phyloP scores from a whole-genome alignment of 2,888 invertebrate species.

The Antheraea assamensis region DNA sequence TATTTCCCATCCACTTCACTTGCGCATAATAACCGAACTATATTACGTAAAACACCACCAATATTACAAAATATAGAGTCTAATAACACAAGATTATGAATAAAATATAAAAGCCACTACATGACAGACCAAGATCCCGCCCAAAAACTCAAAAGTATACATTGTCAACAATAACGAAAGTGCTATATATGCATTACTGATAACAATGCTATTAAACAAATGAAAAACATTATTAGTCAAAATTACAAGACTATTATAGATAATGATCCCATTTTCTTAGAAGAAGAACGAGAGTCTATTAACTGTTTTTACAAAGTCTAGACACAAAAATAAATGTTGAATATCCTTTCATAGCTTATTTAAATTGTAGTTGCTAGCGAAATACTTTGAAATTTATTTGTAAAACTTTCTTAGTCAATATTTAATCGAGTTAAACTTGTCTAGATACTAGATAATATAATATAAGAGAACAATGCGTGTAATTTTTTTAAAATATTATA shows the following conservation, averaged over 20 bases:
- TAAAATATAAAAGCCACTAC: too few relatives aligned
- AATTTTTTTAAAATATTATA: too few relatives aligned
- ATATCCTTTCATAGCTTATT: background rate
- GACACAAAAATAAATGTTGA: background rate
- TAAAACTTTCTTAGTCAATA: background rate
- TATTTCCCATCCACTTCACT: too few relatives aligned
- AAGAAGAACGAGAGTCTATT: background rate
- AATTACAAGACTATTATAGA: background rate
- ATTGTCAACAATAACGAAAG: background rate
- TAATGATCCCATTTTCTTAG: conserved; percentile 7
- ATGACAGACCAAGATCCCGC: too few relatives aligned
- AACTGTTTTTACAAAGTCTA: conserved; percentile 1
- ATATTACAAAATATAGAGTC: too few relatives aligned
- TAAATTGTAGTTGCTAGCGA: background rate
- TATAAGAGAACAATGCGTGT: background rate
- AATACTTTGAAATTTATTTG: background rate
- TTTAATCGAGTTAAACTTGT: background rate
- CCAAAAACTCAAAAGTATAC: too few relatives aligned
- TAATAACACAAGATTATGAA: too few relatives aligned
- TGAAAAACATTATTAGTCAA: conserved; percentile 4
- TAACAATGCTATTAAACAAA: background rate
- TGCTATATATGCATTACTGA: background rate
- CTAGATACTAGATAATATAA: background rate
- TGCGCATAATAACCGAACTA: too few relatives aligned
- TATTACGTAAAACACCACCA: too few relatives aligned